Evolutionary conservation across 2,888 invertebrate genomes (phyloP).

Genomic region (Pseudococcus viburni): DNA sequence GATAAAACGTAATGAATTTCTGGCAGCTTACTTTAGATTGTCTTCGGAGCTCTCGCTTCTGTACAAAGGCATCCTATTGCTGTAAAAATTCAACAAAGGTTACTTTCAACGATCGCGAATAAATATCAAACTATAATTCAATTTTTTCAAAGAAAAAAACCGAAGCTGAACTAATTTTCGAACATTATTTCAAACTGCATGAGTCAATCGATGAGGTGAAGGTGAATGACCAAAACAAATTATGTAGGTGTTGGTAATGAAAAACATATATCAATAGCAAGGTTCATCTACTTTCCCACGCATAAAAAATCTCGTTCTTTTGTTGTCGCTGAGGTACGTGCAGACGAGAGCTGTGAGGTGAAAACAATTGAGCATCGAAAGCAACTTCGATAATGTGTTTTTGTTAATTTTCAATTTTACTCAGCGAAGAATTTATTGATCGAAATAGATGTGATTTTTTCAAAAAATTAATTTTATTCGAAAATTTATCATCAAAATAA

Average conservation of each 20-base stretch:
- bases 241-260: conserved; percentile 17
- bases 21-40: conserved; percentile 43
- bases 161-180: neutral
- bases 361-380: neutral
- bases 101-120: neutral
- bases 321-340: neutral
- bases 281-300: conserved; percentile 13
- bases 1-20: conserved; percentile 2
- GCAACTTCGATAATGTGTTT: neutral
- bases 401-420: neutral
- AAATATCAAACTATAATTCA: neutral
- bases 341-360: neutral
- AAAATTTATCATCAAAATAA: too few relatives aligned
- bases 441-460: too few relatives aligned
- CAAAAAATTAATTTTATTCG: too few relatives aligned
- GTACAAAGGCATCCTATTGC: conserved; percentile 56
- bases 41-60: conserved; percentile 61
- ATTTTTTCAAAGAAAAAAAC: neutral
- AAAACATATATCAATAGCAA: conserved; percentile 1
- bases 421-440: neutral
- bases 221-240: neutral
- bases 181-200: neutral
- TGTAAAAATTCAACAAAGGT: conserved; percentile 3
- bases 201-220: conserved; percentile 6
- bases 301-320: conserved; percentile 17